A percentile compares a stretch with the other conserved stretches of the same genome.
Conservation (phyloP, 2,113 vertebrate genomes). For the Mobula hypostoma region DNA sequence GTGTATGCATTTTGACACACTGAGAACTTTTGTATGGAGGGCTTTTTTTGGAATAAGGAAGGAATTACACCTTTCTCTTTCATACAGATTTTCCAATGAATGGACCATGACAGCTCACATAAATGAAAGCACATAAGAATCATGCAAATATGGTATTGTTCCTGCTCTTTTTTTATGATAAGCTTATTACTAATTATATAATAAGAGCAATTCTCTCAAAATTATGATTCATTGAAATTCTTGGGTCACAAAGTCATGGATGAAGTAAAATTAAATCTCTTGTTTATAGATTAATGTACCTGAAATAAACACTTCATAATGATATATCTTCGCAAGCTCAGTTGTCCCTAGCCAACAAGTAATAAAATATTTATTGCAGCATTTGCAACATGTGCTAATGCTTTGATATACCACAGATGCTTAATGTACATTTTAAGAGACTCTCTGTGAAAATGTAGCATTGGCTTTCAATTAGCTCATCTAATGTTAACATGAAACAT, state of each 20-base stretch:
- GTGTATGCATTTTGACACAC: background rate
- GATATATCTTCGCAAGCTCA: background rate
- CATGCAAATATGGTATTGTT: background rate
- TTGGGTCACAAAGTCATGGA: no score
- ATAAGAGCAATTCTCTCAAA: background rate
- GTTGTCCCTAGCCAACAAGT: background rate
- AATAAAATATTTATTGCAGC: background rate
- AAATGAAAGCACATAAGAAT: background rate
- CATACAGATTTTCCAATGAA: background rate
- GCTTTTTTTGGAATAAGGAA: no score
- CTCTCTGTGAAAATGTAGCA: background rate
- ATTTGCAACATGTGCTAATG: background rate
- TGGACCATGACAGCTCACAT: background rate
- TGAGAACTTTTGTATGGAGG: no score
- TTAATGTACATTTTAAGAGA: background rate
- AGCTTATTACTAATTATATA: background rate
- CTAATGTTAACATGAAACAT: background rate
- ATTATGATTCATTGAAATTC: background rate
- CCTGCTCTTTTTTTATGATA: background rate
- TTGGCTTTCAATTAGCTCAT: background rate
- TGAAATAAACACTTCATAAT: background rate
- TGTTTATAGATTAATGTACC: background rate
- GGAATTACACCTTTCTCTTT: background rate
- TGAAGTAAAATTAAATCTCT: background rate
- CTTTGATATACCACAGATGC: background rate